Evolutionary conservation across 2,797 vertebrate genomes (phyloP).

Genomic region (Sylvia borin): DNA sequence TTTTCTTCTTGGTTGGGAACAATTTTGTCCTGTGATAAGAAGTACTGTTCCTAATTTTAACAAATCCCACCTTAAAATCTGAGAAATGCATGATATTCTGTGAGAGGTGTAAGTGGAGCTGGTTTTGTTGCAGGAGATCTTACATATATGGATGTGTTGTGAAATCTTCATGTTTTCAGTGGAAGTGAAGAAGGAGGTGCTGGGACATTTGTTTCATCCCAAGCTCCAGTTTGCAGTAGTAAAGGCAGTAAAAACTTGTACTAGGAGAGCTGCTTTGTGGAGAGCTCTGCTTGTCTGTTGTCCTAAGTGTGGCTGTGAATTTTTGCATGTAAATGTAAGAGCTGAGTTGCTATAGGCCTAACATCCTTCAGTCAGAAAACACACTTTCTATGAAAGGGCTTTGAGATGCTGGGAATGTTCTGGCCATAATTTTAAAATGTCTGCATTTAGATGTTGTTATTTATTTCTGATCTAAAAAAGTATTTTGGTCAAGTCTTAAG

Average conservation of each 20-base stretch:
- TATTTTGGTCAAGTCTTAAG: neutral
- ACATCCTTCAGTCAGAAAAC: neutral
- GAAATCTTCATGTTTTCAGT: neutral
- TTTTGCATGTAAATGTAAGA: slow-evolving; percentile 27
- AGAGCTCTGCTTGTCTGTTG: slow-evolving; percentile 33
- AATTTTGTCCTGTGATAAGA: neutral
- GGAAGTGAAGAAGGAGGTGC: neutral
- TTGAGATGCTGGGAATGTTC: neutral
- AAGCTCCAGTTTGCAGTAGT: neutral
- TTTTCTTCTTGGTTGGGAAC: slow-evolving; percentile 2
- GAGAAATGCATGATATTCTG: neutral
- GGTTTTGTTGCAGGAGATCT: neutral
- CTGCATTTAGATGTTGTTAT: neutral
- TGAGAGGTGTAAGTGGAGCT: neutral
- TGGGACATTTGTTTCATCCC: neutral
- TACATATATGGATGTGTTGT: neutral
- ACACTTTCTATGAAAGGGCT: neutral
- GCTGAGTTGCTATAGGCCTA: slow-evolving; percentile 27
- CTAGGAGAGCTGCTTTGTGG: slow-evolving; percentile 26
- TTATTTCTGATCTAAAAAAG: neutral
- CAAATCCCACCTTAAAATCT: neutral
- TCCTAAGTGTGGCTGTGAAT: slow-evolving; percentile 35
- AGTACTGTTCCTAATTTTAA: neutral
- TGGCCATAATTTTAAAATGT: neutral
- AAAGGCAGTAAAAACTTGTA: neutral